These are phyloP conservation scores for Pampus argenteus DNA, from an alignment of 2,797 vertebrate genomes.

Conservation along the genomic window DNA sequence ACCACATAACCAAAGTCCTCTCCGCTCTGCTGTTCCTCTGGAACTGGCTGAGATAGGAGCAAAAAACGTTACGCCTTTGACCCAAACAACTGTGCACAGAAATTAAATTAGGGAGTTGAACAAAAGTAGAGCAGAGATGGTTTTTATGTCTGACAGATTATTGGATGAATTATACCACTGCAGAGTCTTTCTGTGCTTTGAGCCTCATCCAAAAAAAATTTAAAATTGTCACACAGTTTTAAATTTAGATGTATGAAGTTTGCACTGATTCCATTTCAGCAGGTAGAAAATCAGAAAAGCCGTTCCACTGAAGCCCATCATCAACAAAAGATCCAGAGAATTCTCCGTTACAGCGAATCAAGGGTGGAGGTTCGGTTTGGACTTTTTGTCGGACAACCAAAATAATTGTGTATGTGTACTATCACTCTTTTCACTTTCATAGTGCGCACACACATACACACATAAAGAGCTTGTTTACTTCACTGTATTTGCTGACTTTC, in stretches of 20 bases:
- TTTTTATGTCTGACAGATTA: conserved; percentile 42
- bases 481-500: no score
- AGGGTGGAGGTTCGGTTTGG: no score
- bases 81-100: conserved; percentile 44
- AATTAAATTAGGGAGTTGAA: conserved; percentile 30
- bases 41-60: conserved; percentile 82
- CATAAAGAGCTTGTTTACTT: no score
- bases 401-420: no score
- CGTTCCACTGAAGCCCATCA: conserved; percentile 59
- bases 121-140: conserved; percentile 4
- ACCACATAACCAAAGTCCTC: conserved; percentile 91
- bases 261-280: conserved; percentile 46
- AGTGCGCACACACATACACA: no score
- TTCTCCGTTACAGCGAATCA: conserved; percentile 42
- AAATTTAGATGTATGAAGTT: conserved; percentile 56
- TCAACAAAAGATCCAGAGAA: conserved; percentile 55
- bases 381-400: no score
- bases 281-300: conserved; percentile 72
- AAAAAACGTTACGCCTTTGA: conserved; percentile 40
- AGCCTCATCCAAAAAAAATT: conserved; percentile 32
- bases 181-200: conserved; percentile 25
- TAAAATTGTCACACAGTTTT: conserved; percentile 43
- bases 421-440: no score
- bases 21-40: conserved; percentile 91
- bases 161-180: conserved; percentile 3